A percentile compares a stretch with the other conserved stretches of the same genome.
Evolutionary conservation across 2,888 invertebrate species (phyloP).

Genomic region (Ecdyonurus torrentis): DNA sequence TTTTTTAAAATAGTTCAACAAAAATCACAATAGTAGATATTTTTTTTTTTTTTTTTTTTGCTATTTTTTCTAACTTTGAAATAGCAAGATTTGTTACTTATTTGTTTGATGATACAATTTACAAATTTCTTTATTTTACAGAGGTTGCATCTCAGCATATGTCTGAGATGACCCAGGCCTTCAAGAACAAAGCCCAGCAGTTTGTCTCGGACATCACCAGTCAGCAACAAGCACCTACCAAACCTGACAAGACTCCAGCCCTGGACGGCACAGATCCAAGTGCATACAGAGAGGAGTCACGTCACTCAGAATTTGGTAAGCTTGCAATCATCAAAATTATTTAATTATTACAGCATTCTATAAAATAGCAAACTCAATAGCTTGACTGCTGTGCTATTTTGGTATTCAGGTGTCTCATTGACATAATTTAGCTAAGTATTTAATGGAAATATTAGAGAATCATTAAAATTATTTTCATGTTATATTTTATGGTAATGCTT

Average conservation of each 20-base stretch:
- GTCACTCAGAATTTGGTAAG: slow-evolving; percentile 54
- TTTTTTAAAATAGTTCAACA: too few relatives aligned
- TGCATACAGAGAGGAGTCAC: slow-evolving; percentile 50
- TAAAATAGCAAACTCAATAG: too few relatives aligned
- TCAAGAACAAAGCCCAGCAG: slow-evolving; percentile 48
- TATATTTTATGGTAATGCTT: too few relatives aligned
- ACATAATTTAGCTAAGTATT: too few relatives aligned
- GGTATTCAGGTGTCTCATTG: too few relatives aligned
- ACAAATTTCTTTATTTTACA: slow-evolving; percentile 18
- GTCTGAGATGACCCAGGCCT: slow-evolving; percentile 46
- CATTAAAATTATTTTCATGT: background rate
- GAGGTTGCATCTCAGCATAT: slow-evolving; percentile 43
- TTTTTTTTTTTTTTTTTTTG: too few relatives aligned
- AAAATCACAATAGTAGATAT: too few relatives aligned
- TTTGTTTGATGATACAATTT: background rate
- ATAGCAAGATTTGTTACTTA: too few relatives aligned
- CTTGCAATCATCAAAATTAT: too few relatives aligned
- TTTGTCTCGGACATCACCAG: slow-evolving; percentile 46
- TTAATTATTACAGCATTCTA: too few relatives aligned
- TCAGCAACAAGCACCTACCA: slow-evolving; percentile 27
- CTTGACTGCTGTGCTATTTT: too few relatives aligned
- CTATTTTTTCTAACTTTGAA: too few relatives aligned
- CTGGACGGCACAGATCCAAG: slow-evolving; percentile 34
- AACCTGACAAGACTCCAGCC: slow-evolving; percentile 3
- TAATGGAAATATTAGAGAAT: background rate